Evolutionary conservation across 2,888 invertebrate species (phyloP), one percentile per base, ranked within the genome.

Genomic region (Drosophila fulvimacula): DNA sequence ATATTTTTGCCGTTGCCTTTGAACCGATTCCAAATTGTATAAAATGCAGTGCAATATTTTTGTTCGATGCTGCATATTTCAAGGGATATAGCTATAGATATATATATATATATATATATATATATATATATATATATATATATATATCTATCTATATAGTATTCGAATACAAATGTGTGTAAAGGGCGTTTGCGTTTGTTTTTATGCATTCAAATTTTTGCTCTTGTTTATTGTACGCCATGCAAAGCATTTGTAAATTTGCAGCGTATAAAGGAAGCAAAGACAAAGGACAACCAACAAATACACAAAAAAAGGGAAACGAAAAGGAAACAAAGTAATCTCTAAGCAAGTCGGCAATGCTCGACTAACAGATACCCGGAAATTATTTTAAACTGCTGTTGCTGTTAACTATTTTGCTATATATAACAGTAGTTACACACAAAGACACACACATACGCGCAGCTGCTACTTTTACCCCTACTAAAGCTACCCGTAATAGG

Each of bases 41-140:
- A 58, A 87, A 81, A 65, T 71, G 32, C 55, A 76, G 41, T 80
- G 65, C 69, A 87, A 89, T 70, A 87, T 83, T 73, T 69, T 73
- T 73, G 53, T 60, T 55, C 46, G 52, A 56, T 62, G 41, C 48
- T 46, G 41, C 41, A 69, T 69, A 66, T 56, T 70, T 53, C 46
- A 52, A 44, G 53, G 44, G 34, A 38, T 32, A 38, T 42, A 70
- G 10, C 24, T 27, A 9, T 2, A 24, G 0, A n/a, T 17, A 24
- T 4, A 24, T 11, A 44, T 9, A 44, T 21, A 13, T 9, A 42
- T 21, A 13, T 13, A 21, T 13, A 21, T 42, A 21, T 10, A 2
- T 41, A 19, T 17, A 39, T 17, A 1, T 9, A 24, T 24, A 6
- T 27, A n/a, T 27, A 9, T n/a, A n/a, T 44, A 24, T n/a, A 24